These are phyloP conservation scores for Papio anubis DNA, from an alignment of 2,113 vertebrate genomes.

Conservation along the genomic window DNA sequence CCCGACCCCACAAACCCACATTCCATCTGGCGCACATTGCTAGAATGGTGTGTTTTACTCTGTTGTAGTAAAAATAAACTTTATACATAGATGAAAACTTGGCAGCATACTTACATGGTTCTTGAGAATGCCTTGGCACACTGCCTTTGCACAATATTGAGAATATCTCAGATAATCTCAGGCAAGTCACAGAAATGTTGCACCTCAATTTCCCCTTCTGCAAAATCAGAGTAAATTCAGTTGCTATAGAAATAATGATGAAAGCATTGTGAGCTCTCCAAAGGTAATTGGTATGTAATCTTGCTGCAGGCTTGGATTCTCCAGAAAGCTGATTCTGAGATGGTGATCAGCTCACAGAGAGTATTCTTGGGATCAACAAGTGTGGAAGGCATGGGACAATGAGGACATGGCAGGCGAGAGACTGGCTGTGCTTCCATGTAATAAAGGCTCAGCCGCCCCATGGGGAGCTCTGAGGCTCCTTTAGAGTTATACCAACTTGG, in stretches of 20 bases:
- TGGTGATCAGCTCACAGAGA: background rate
- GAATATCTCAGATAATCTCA: background rate
- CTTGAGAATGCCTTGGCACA: conserved; percentile 14
- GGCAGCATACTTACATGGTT: conserved; percentile 34
- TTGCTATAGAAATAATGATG: background rate
- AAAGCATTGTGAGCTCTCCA: background rate
- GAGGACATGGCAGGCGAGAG: background rate
- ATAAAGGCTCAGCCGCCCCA: background rate
- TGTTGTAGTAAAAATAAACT: conserved; percentile 73
- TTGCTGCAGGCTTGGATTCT: background rate
- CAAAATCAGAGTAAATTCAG: background rate
- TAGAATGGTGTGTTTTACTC: conserved; percentile 56
- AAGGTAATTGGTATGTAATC: background rate
- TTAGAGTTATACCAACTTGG: background rate
- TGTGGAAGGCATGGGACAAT: background rate
- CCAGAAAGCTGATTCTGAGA: background rate
- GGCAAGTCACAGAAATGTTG: background rate
- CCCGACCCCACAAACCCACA: conserved; percentile 35
- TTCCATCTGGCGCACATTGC: conserved; percentile 62
- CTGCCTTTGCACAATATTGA: conserved; percentile 12
- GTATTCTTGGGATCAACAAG: background rate
- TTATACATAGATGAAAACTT: conserved; percentile 63
- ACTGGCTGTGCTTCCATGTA: background rate
- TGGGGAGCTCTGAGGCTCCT: background rate
- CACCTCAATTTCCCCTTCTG: conserved; percentile 8